Conservation (phyloP, 2,888 invertebrate species). For the Eupithecia abbreviata region DNA sequence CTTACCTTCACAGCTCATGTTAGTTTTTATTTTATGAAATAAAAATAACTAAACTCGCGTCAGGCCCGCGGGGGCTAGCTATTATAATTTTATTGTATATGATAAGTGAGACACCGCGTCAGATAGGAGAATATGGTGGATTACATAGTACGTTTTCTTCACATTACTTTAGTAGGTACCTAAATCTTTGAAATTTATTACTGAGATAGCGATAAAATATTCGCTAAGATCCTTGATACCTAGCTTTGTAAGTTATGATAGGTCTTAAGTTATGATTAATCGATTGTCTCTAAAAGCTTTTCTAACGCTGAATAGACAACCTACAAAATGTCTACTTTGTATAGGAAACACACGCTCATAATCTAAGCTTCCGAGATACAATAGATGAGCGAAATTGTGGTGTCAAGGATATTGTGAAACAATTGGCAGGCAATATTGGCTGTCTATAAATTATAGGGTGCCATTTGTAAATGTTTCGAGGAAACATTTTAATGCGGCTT, state of each 20-base stretch:
- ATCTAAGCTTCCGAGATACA: conserved; percentile 32
- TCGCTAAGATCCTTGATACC: neutral
- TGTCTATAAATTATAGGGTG: conserved; percentile 14
- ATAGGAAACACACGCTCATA: conserved; percentile 34
- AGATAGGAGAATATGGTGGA: neutral
- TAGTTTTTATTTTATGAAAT: neutral
- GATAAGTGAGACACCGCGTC: too few relatives aligned
- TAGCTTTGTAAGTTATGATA: conserved; percentile 40
- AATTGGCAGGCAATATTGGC: conserved; percentile 24
- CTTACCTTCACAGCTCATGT: too few relatives aligned
- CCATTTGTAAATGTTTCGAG: conserved; percentile 12
- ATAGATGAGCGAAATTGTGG: conserved; percentile 26
- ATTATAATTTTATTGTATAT: too few relatives aligned
- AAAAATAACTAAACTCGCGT: neutral
- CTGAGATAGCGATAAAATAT: conserved; percentile 22
- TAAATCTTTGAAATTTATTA: neutral
- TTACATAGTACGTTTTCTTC: neutral
- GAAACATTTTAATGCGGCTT: conserved; percentile 2
- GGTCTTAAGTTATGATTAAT: conserved; percentile 35
- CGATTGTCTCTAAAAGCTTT: conserved; percentile 41
- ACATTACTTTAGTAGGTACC: neutral
- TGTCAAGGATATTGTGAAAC: conserved; percentile 26
- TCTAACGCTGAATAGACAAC: conserved; percentile 33
- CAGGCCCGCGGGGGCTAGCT: too few relatives aligned
- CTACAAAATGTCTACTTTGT: conserved; percentile 36